phyloP scores from a whole-genome alignment of 1,140 invertebrate species.

The Diabrotica virgifera region DNA sequence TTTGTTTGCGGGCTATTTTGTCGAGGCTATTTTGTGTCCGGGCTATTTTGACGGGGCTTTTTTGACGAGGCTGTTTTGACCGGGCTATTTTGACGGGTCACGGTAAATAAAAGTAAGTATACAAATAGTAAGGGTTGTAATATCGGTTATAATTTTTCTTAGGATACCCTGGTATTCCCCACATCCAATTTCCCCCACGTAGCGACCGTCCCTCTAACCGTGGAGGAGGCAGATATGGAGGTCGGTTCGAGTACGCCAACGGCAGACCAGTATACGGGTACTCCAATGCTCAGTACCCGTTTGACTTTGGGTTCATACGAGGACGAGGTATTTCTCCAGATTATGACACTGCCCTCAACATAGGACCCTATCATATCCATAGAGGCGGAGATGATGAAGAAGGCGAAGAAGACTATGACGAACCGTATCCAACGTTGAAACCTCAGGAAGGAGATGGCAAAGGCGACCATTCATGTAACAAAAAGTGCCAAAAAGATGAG shows the following conservation, averaged over 20 bases:
- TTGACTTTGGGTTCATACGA: slow-evolving; percentile 30
- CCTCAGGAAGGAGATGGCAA: slow-evolving; percentile 30
- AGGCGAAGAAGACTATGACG: slow-evolving; percentile 25
- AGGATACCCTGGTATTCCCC: slow-evolving; percentile 5
- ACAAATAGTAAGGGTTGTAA: no score
- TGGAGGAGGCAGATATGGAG: slow-evolving; percentile 27
- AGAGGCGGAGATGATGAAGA: slow-evolving; percentile 26
- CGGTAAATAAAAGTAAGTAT: no score
- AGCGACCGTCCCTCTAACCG: slow-evolving; percentile 13
- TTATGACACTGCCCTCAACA: not conserved
- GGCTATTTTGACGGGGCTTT: no score
- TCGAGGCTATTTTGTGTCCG: no score
- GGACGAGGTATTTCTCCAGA: slow-evolving; percentile 26
- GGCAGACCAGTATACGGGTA: slow-evolving; percentile 31
- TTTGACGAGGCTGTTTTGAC: no score
- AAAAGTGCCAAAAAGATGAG: slow-evolving; percentile 50
- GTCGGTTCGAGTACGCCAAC: slow-evolving; percentile 25
- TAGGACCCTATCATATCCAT: slow-evolving; percentile 26
- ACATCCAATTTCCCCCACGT: slow-evolving; percentile 8
- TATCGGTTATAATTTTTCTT: not conserved
- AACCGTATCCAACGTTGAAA: slow-evolving; percentile 14
- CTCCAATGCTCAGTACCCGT: slow-evolving; percentile 23
- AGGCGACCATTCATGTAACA: slow-evolving; percentile 48
- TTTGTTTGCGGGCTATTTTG: no score
- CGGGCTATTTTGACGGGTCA: no score